phyloP scores from a whole-genome alignment of 2,113 vertebrate genomes.

The Cyprinodon variegatus region DNA sequence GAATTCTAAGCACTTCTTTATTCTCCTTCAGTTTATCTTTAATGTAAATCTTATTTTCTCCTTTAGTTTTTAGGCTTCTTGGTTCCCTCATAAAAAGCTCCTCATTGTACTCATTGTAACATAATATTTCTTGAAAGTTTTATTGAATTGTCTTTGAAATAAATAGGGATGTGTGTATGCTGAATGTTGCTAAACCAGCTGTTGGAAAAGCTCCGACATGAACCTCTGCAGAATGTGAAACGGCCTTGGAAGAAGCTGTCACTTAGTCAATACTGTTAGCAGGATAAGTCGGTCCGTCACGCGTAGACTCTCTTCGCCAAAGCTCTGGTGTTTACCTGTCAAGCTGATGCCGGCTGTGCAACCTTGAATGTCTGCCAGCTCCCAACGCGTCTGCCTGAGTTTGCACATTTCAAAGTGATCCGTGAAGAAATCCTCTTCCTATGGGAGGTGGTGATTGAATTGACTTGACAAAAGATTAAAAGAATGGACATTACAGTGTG shows the following conservation, averaged over 20 bases:
- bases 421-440: not conserved
- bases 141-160: no score
- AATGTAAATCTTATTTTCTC: no score
- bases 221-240: not conserved
- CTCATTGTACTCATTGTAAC: no score
- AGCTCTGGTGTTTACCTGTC: slow-evolving; percentile 5
- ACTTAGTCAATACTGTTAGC: not conserved
- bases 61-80: no score
- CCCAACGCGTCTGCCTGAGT: not conserved
- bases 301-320: not conserved
- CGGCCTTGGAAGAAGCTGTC: not conserved
- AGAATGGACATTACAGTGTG: not conserved
- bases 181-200: not conserved
- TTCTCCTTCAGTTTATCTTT: no score
- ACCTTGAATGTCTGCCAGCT: not conserved
- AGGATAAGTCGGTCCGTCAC: not conserved
- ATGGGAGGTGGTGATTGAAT: slow-evolving; percentile 3
- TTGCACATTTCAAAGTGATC: slow-evolving; percentile 4
- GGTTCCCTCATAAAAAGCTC: no score
- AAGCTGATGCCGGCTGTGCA: not conserved
- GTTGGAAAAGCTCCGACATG: not conserved
- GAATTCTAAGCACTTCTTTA: no score
- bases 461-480: not conserved
- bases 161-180: no score
- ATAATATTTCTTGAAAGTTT: no score